A percentile compares a stretch with the other conserved stretches of the same genome.
Conservation (phyloP, 2,888 invertebrate species). For the Malacosoma neustria region DNA sequence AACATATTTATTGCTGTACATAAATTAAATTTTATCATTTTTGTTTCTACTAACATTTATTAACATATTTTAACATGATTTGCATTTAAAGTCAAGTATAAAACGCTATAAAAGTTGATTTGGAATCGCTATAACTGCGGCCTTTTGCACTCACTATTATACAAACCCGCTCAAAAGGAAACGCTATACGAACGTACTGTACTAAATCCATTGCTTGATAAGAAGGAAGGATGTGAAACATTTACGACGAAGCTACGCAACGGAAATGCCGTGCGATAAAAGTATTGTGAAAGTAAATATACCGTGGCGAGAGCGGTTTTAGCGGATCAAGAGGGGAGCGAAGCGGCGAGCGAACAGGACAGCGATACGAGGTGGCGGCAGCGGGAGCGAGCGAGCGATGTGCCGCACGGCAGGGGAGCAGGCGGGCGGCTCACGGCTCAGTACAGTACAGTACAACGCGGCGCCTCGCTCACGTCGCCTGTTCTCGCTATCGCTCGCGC, state of each 20-base stretch:
- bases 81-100: too few relatives aligned
- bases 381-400: slow-evolving; percentile 30
- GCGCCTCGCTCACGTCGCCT: slow-evolving; percentile 34
- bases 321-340: slow-evolving; percentile 41
- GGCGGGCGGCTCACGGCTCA: slow-evolving; percentile 13
- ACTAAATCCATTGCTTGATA: slow-evolving; percentile 14
- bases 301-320: not conserved
- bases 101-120: too few relatives aligned
- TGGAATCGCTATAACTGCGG: slow-evolving; percentile 31
- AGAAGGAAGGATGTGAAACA: not conserved
- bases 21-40: too few relatives aligned
- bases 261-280: not conserved
- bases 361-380: slow-evolving; percentile 33
- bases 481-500: slow-evolving; percentile 21
- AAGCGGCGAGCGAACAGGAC: slow-evolving; percentile 48
- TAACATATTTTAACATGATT: too few relatives aligned
- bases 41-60: too few relatives aligned
- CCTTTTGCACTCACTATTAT: slow-evolving; percentile 20
- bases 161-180: slow-evolving; percentile 17
- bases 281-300: not conserved
- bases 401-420: slow-evolving; percentile 20
- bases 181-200: slow-evolving; percentile 3
- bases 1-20: too few relatives aligned
- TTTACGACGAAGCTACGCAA: not conserved
- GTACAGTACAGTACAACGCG: slow-evolving; percentile 46